Base-by-base conservation (phyloP, 2,797 vertebrate species). In the Natrix natrix region DNA sequence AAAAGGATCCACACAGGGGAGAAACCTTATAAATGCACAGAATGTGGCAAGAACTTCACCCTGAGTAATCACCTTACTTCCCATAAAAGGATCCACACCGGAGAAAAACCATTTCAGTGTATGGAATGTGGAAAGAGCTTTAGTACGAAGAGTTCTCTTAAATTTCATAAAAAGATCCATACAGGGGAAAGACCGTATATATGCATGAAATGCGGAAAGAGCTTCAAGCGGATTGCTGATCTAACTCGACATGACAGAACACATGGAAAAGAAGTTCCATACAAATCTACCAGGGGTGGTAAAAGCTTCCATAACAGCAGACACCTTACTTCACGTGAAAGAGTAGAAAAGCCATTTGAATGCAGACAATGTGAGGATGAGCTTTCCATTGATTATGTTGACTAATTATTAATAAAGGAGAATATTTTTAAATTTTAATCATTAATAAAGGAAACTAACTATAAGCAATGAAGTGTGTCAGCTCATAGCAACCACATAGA, bases 41-140 rank as follows among this genome's bases (percentile, higher is more conserved):
- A 98, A 78, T 98, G 98, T 0, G 98, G 98, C 0, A 94, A 97
- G 89, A 96, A 97, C 0, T 98, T 98, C 0, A 98, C 98, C 87
- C 97, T 97, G 97, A 96, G 97, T 0, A 98, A 98, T 37, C 98
- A 98, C 14, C 97, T 98, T 3, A 93, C 97, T 11, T 98, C 98
- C 6, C 98, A 98, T 95, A 98, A 97, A 95, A 97, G 96, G 56
- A 32, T 97, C 54, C 98, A 98, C 93, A 96, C 94, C 13, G 97
- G 97, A 55, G 96, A 96, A 94, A 95, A 90, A 91, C 96, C 96
- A 0, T 93, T 96, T 94, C 91, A 69, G 66, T 98, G 98, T 5
- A 94, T 88, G 17, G 94, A 95, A 90, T 95, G 95, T 86, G 95
- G 95, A 3, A 95, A 95, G 90, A 94, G 92, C 74, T 83, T 83